Conservation (phyloP, 2,888 invertebrate genomes). For the Mesopsocus fuscifrons region DNA sequence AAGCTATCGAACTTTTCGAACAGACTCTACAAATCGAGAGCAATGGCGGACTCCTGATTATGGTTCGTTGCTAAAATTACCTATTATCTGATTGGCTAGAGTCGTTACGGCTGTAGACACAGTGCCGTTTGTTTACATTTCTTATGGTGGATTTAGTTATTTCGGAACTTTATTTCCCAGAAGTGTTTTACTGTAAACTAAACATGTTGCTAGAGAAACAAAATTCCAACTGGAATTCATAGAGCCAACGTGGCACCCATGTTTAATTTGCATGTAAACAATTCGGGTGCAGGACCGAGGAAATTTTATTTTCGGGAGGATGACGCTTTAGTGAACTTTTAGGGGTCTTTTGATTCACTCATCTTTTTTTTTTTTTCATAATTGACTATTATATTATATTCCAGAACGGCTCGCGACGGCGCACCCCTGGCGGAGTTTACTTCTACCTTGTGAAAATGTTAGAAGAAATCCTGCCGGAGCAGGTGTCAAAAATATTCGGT, state of each 20-base stretch:
- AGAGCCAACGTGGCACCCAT: no score
- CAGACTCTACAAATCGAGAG: constrained; percentile 67
- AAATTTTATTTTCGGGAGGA: no score
- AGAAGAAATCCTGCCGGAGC: constrained; percentile 40
- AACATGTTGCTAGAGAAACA: no score
- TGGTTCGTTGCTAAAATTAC: constrained; percentile 31
- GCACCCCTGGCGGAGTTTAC: constrained; percentile 76
- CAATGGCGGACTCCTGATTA: constrained; percentile 69
- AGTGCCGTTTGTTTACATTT: no score
- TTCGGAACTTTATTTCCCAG: no score
- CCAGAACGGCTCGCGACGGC: constrained; percentile 55
- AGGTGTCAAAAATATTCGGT: constrained; percentile 45
- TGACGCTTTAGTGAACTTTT: no score
- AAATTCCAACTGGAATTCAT: no score
- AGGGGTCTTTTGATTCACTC: no score
- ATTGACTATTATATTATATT: constrained; percentile 16
- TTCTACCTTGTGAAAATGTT: constrained; percentile 61
- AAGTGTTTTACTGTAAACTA: constrained; percentile 9
- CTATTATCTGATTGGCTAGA: neutral
- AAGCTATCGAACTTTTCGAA: constrained; percentile 53
- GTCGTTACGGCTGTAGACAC: constrained; percentile 2
- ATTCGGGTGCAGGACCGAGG: neutral
- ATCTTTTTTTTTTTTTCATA: constrained; percentile 6
- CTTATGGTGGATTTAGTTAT: no score
- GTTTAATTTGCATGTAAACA: constrained; percentile 8